A percentile compares a stretch with the other conserved stretches of the same genome.
phyloP scores from a whole-genome alignment of 2,888 invertebrate genomes.

The Unio pictorum region DNA sequence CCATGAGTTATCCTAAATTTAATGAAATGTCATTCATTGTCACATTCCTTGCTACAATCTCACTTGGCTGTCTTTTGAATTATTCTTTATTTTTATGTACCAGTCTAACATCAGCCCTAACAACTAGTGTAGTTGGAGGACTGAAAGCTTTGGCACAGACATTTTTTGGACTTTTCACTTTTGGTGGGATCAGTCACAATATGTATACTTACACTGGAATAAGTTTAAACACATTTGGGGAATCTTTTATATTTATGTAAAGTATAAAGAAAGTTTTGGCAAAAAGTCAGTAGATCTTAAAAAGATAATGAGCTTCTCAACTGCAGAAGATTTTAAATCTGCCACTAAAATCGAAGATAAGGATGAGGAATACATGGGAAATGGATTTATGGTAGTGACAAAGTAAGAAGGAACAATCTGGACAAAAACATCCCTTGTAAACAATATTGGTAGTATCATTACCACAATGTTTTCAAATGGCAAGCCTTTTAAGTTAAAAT shows the following conservation, averaged over 20 bases:
- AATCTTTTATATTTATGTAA: slow-evolving; percentile 68
- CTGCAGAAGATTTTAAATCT: slow-evolving; percentile 40
- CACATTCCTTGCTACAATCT: slow-evolving; percentile 61
- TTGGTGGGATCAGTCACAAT: slow-evolving; percentile 71
- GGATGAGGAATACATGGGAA: too few relatives aligned
- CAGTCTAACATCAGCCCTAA: slow-evolving; percentile 71
- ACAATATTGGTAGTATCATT: too few relatives aligned
- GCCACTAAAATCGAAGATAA: too few relatives aligned
- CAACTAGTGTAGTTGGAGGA: slow-evolving; percentile 72
- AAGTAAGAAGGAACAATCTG: too few relatives aligned
- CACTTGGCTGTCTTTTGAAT: slow-evolving; percentile 69
- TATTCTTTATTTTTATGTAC: slow-evolving; percentile 73
- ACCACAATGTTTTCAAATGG: too few relatives aligned
- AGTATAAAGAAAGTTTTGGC: slow-evolving; percentile 59
- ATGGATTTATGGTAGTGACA: too few relatives aligned
- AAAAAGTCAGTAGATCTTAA: slow-evolving; percentile 33
- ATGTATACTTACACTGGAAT: slow-evolving; percentile 68
- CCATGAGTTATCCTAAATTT: slow-evolving; percentile 28
- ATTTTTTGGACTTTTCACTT: slow-evolving; percentile 71
- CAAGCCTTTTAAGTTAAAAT: too few relatives aligned
- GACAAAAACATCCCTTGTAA: too few relatives aligned
- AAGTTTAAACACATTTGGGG: slow-evolving; percentile 70
- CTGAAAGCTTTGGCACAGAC: slow-evolving; percentile 72
- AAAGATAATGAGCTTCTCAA: slow-evolving; percentile 52
- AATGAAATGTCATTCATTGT: slow-evolving; percentile 56